These are phyloP conservation scores for Lasius platythorax DNA, from an alignment of 2,888 invertebrate species.

Conservation along the genomic window DNA sequence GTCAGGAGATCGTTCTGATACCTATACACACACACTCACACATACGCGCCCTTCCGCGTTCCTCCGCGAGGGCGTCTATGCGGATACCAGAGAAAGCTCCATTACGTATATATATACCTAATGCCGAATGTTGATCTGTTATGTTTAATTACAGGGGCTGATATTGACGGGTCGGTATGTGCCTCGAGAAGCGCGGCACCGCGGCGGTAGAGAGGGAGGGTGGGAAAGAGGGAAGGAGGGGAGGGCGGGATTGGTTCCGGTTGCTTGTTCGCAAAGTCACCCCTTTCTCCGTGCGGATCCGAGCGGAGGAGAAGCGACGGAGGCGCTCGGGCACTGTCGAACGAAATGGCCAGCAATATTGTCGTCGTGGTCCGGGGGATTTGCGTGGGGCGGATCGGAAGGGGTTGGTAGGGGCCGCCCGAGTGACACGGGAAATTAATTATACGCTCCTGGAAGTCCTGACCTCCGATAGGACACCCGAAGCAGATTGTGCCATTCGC, in stretches of 20 bases:
- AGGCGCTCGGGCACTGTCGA: conserved; percentile 82
- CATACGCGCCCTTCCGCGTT: conserved; percentile 58
- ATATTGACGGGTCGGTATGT: conserved; percentile 85
- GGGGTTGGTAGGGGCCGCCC: conserved; percentile 70
- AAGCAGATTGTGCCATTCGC: conserved; percentile 63
- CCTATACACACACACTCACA: conserved; percentile 67
- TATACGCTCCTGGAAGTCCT: conserved; percentile 84
- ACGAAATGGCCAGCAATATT: conserved; percentile 85
- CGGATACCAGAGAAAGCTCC: conserved; percentile 47
- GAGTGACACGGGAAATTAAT: conserved; percentile 85
- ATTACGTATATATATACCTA: conserved; percentile 71
- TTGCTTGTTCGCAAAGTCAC: conserved; percentile 83
- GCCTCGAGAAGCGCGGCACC: conserved; percentile 55
- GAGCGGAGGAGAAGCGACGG: conserved; percentile 75
- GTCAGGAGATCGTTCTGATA: conserved; percentile 75
- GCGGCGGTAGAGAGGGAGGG: background rate
- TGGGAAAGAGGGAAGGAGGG: conserved; percentile 44
- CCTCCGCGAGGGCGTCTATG: conserved; percentile 40
- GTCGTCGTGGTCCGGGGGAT: conserved; percentile 82
- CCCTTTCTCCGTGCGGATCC: conserved; percentile 81
- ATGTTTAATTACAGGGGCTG: conserved; percentile 85
- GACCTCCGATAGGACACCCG: conserved; percentile 69
- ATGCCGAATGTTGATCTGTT: conserved; percentile 85
- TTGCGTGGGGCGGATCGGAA: conserved; percentile 75
- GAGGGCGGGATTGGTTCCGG: conserved; percentile 68